Conservation (phyloP, 2,113 vertebrate species). For the Psittacus erithacus region DNA sequence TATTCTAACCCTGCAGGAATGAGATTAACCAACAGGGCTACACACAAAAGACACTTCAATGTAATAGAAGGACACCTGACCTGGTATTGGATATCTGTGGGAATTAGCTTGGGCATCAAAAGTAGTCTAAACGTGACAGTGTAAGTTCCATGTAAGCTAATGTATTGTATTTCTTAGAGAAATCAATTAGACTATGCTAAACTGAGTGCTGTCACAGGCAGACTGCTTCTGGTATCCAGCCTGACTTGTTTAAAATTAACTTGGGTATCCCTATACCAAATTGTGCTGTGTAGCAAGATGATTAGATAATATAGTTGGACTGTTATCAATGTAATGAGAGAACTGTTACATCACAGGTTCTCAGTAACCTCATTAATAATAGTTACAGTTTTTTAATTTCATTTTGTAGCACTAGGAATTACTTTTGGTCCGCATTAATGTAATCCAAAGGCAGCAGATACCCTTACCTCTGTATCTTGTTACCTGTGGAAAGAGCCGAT, state of each 20-base stretch:
- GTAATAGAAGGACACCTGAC: background rate
- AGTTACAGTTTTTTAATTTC: background rate
- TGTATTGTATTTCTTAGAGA: constrained; percentile 28
- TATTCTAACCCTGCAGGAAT: background rate
- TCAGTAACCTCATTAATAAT: constrained; percentile 39
- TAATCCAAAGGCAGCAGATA: constrained; percentile 24
- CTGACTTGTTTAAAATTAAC: constrained; percentile 27
- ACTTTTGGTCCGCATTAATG: background rate
- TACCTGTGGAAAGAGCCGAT: background rate
- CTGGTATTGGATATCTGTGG: background rate
- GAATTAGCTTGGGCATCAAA: constrained; percentile 25
- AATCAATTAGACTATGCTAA: constrained; percentile 21
- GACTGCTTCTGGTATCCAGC: background rate
- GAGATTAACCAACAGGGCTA: background rate
- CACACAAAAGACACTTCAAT: background rate
- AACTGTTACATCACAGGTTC: constrained; percentile 14
- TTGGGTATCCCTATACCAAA: constrained; percentile 20
- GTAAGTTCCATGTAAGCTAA: constrained; percentile 16
- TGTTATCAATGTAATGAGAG: constrained; percentile 25
- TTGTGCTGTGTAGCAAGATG: constrained; percentile 27
- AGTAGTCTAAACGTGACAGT: constrained; percentile 14
- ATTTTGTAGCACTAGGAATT: constrained; percentile 41
- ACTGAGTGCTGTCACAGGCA: background rate
- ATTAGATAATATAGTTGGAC: constrained; percentile 7
- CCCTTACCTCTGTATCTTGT: background rate